Conservation (phyloP, 1,140 invertebrate genomes). For the Drosophila insularis region DNA sequence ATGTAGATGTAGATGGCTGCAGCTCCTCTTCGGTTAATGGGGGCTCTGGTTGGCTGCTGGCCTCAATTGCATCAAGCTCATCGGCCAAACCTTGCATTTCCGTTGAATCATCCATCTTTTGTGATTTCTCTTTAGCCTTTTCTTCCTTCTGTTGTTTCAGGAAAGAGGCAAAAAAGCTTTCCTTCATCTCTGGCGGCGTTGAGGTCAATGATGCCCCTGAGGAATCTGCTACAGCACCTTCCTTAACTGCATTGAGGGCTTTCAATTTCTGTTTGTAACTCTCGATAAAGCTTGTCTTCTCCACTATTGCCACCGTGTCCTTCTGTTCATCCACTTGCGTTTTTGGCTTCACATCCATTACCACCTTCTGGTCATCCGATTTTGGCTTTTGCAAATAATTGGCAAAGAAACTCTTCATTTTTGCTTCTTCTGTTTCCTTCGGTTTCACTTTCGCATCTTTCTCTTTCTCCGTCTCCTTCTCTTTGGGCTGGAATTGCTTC, state of each 20-base stretch:
- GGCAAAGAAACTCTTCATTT: slow-evolving; percentile 62
- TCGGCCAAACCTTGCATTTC: slow-evolving; percentile 54
- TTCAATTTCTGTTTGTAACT: slow-evolving; percentile 57
- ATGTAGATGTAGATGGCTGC: slow-evolving; percentile 36
- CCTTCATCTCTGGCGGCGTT: slow-evolving; percentile 54
- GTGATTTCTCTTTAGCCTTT: background rate
- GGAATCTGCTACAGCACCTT: background rate
- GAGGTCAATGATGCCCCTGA: background rate
- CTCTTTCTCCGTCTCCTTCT: slow-evolving; percentile 10
- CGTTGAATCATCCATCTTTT: slow-evolving; percentile 11
- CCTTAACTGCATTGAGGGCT: slow-evolving; percentile 3
- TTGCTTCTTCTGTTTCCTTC: slow-evolving; percentile 50
- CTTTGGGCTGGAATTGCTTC: background rate
- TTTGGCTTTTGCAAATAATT: slow-evolving; percentile 60
- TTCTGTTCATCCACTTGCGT: background rate
- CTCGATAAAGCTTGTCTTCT: slow-evolving; percentile 55
- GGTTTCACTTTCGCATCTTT: slow-evolving; percentile 32
- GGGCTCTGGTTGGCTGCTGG: background rate
- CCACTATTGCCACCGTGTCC: background rate
- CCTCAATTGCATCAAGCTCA: slow-evolving; percentile 61
- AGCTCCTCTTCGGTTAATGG: slow-evolving; percentile 43
- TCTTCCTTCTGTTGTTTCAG: slow-evolving; percentile 48
- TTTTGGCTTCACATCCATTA: too few species aligned
- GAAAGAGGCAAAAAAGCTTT: slow-evolving; percentile 67
- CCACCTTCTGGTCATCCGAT: slow-evolving; percentile 4